Base-by-base conservation (phyloP, 2,113 vertebrate species). In the Panthera uncia region DNA sequence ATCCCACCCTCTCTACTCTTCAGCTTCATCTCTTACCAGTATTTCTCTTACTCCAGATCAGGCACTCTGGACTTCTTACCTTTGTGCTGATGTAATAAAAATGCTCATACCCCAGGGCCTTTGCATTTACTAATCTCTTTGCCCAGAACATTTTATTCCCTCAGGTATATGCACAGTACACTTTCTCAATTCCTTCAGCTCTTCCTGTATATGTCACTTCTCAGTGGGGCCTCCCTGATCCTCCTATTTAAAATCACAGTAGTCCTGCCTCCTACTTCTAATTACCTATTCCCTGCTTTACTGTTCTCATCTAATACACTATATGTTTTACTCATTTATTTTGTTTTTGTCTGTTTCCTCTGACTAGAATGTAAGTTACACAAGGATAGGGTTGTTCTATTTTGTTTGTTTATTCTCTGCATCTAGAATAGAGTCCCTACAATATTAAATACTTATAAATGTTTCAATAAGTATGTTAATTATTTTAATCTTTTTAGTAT, bases 401-500 rank as follows among this genome's bases (percentile, higher is more conserved):
- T 80, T 57, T 36, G 27, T 69, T 83, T 95, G 76, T n/a, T 82
- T 87, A n/a, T 93, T 31, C 23, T 41, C 61, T 83, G 31, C 19
- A n/a, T 16, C 15, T 38, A 94, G 79, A 88, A 89, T 50, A 80
- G 19, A 36, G 8, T 57, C 61, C 48, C 52, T 29, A 31, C 6
- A 82, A 45, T 90, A 41, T 65, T 86, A 87, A n/a, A 23, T 87
- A 90, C 25, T 65, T 82, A 27, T 86, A 89, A 90, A 50, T 31
- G 36, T 57, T 86, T 25, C 21, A 91, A 83, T 76, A 91, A 55
- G 9, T 87, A 1, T 92, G 11, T 94, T 33, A 65, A 29, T 89
- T 91, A 19, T 92, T 88, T 73, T 79, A 52, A 27, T 50, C 27
- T 87, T 92, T 96, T 81, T 27, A 91, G n/a, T 83, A 55, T 85